These are phyloP conservation scores for Tuta absoluta DNA, from an alignment of 2,888 invertebrate genomes.

Conservation along the genomic window DNA sequence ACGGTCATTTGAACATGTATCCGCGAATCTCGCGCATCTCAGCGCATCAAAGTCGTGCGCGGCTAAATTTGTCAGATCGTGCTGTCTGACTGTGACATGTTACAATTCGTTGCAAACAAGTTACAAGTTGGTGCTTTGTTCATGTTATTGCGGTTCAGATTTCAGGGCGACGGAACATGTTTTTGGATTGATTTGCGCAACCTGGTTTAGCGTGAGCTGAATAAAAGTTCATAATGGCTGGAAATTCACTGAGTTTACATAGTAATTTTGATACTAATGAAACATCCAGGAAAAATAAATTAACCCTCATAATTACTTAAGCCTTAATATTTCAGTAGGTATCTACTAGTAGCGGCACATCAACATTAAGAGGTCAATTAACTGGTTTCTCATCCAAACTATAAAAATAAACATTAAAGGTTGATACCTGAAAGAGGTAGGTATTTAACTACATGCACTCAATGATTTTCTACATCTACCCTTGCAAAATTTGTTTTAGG, in stretches of 20 bases:
- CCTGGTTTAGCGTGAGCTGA: not conserved
- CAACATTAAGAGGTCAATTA: too few relatives aligned
- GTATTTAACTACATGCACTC: too few relatives aligned
- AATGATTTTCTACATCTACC: too few relatives aligned
- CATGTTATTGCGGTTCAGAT: slow-evolving; percentile 35
- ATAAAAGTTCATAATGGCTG: not conserved
- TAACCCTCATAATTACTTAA: too few relatives aligned
- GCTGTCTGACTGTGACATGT: slow-evolving; percentile 45
- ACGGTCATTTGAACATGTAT: slow-evolving; percentile 26
- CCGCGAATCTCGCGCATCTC: slow-evolving; percentile 6
- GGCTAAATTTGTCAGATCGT: slow-evolving; percentile 48
- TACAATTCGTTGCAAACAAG: slow-evolving; percentile 42
- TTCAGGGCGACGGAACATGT: slow-evolving; percentile 35
- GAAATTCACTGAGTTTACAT: not conserved
- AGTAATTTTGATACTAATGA: too few relatives aligned
- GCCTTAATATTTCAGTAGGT: too few relatives aligned
- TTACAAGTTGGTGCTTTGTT: slow-evolving; percentile 35
- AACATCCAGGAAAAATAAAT: too few relatives aligned
- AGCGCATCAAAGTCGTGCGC: slow-evolving; percentile 35
- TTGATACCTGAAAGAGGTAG: too few relatives aligned
- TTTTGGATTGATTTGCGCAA: slow-evolving; percentile 1
- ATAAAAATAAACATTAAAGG: too few relatives aligned
- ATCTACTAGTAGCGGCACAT: too few relatives aligned
- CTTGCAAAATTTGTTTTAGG: too few relatives aligned
- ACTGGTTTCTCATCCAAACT: too few relatives aligned